A percentile compares a stretch with the other conserved stretches of the same genome.
phyloP scores from a whole-genome alignment of 2,888 invertebrate species.

The Athrips mouffetella region DNA sequence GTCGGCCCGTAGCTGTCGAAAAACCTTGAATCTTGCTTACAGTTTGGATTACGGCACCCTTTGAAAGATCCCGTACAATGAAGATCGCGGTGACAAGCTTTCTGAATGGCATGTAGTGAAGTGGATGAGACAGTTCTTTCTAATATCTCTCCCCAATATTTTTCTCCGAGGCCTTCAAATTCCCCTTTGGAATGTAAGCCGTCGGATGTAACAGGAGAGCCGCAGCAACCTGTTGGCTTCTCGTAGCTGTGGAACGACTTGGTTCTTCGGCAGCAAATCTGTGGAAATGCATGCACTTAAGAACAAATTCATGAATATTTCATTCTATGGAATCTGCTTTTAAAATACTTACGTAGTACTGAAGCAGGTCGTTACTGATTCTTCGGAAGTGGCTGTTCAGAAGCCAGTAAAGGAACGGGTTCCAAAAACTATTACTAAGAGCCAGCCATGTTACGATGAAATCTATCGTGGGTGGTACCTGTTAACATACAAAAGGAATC shows the following conservation, averaged over 20 bases:
- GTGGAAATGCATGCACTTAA: too few species aligned
- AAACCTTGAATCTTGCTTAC: constrained; percentile 67
- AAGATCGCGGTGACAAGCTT: constrained; percentile 67
- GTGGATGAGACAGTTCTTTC: constrained; percentile 87
- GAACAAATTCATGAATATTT: constrained; percentile 7
- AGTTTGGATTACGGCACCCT: constrained; percentile 59
- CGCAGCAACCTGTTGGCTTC: constrained; percentile 69
- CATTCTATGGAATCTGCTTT: not conserved
- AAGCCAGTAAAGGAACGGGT: constrained; percentile 93
- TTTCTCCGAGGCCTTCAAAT: constrained; percentile 83
- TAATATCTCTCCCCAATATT: constrained; percentile 87
- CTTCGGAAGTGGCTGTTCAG: constrained; percentile 91
- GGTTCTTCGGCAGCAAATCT: constrained; percentile 67
- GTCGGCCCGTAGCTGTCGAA: constrained; percentile 64
- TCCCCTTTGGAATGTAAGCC: constrained; percentile 75
- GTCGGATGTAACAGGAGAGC: constrained; percentile 69
- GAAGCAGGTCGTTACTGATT: constrained; percentile 86
- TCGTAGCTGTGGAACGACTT: constrained; percentile 65
- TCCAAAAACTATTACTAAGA: constrained; percentile 93
- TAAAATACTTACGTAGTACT: constrained; percentile 82
- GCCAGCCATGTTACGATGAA: constrained; percentile 93
- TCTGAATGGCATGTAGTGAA: constrained; percentile 84
- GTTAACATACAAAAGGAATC: constrained; percentile 23
- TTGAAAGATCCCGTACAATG: constrained; percentile 70
- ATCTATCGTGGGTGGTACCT: constrained; percentile 89